Evolutionary conservation across 1,140 invertebrate genomes (phyloP).

Genomic region (Aphelenchoides fujianensis): DNA sequence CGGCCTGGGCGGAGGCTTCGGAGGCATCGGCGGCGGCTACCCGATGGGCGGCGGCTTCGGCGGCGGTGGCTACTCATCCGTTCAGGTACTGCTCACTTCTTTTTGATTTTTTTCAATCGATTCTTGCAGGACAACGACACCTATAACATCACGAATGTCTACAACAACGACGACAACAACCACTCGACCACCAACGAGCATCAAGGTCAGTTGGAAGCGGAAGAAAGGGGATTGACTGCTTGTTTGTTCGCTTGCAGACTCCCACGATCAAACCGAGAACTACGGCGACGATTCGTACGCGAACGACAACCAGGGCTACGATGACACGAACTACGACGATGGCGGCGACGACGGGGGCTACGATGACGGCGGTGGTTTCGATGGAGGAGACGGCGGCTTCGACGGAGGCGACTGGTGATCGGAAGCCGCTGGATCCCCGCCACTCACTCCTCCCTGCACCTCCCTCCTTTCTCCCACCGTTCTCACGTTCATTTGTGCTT

Average conservation of each 20-base stretch:
- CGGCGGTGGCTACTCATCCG: conserved; percentile 7
- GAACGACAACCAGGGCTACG: conserved; percentile 27
- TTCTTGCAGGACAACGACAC: conserved; percentile 44
- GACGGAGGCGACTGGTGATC: conserved; percentile 44
- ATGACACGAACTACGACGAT: conserved; percentile 22
- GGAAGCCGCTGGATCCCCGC: too few relatives aligned
- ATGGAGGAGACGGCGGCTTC: conserved; percentile 32
- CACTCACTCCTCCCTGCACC: too few relatives aligned
- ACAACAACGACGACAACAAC: conserved; percentile 41
- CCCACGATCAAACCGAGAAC: conserved; percentile 21
- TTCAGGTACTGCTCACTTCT: background rate
- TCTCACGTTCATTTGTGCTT: too few relatives aligned
- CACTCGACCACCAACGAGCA: conserved; percentile 6
- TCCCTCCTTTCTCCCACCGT: too few relatives aligned
- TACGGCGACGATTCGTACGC: background rate
- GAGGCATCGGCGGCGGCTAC: conserved; percentile 4
- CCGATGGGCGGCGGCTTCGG: conserved; percentile 12
- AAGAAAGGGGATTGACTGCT: background rate
- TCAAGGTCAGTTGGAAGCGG: background rate
- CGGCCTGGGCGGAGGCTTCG: conserved; percentile 31
- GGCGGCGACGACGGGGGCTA: conserved; percentile 22
- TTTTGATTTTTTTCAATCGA: background rate
- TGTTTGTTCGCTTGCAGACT: background rate
- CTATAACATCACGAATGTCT: conserved; percentile 45
- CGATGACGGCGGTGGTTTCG: conserved; percentile 39